Evolutionary conservation across 2,888 invertebrate genomes (phyloP).

Genomic region (Leucophora obtusa): DNA sequence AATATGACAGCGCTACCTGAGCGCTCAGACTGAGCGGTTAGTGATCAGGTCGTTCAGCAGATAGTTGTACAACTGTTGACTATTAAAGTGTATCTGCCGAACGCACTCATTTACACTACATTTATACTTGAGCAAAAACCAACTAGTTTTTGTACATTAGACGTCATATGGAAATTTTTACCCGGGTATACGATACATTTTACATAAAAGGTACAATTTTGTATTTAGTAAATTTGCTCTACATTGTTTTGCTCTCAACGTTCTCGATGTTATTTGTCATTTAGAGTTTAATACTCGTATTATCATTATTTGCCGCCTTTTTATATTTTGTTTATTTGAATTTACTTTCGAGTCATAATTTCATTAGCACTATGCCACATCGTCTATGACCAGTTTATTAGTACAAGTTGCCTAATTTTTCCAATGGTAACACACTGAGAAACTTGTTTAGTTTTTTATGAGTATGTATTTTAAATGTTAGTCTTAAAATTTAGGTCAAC

Average conservation of each 20-base stretch:
- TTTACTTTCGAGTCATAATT: constrained; percentile 66
- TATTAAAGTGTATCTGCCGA: no score
- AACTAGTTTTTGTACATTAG: no score
- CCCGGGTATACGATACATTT: no score
- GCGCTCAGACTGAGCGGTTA: no score
- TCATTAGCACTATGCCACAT: constrained; percentile 72
- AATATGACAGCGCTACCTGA: no score
- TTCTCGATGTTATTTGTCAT: constrained; percentile 30
- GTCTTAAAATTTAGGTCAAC: constrained; percentile 20
- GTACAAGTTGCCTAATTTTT: constrained; percentile 66
- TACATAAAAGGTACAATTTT: not conserved
- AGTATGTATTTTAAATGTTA: not conserved
- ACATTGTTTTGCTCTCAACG: not conserved
- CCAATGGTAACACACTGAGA: not conserved
- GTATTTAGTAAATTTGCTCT: constrained; percentile 7
- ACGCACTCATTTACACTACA: no score
- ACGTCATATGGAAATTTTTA: no score
- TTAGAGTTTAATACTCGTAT: not conserved
- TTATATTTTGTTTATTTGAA: constrained; percentile 1
- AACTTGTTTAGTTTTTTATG: constrained; percentile 23
- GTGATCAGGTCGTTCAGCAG: no score
- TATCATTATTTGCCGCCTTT: constrained; percentile 7
- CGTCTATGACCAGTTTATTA: constrained; percentile 71
- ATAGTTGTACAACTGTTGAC: no score
- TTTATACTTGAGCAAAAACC: no score